phyloP scores from a whole-genome alignment of 2,113 vertebrate genomes.

The Chamaetylas fuelleborni region DNA sequence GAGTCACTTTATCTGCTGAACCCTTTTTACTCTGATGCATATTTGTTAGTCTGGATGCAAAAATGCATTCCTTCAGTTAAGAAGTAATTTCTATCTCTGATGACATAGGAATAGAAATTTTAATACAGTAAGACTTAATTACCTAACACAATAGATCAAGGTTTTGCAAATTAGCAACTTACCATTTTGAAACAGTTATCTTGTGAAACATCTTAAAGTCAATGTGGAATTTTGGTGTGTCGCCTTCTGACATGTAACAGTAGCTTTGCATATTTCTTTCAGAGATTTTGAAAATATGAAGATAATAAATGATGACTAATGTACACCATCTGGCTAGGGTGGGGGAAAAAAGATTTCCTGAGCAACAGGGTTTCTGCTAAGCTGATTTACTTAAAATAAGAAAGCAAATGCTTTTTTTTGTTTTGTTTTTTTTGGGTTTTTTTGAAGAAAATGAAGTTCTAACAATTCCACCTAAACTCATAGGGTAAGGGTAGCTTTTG shows the following conservation, averaged over 20 bases:
- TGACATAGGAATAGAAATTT: neutral
- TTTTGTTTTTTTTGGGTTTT: neutral
- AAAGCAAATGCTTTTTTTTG: neutral
- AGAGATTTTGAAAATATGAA: constrained; percentile 47
- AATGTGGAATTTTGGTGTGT: neutral
- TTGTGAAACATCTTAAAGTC: neutral
- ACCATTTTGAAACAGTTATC: neutral
- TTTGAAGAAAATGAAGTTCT: neutral
- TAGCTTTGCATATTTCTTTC: constrained; percentile 51
- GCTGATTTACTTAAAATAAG: constrained; percentile 39
- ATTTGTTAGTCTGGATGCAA: neutral
- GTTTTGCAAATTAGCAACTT: neutral
- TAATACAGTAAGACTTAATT: neutral
- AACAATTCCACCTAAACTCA: neutral
- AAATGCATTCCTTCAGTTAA: neutral
- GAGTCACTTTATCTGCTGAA: neutral
- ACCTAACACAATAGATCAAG: neutral
- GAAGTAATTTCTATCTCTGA: neutral
- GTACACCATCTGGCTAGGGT: constrained; percentile 43
- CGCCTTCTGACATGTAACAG: neutral
- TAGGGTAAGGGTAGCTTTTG: neutral
- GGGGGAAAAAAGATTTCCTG: neutral
- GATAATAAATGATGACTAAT: constrained; percentile 69
- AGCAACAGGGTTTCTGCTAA: constrained; percentile 11
- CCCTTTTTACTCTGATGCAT: neutral